phyloP scores from a whole-genome alignment of 2,113 vertebrate genomes.

The Salminus brasiliensis region DNA sequence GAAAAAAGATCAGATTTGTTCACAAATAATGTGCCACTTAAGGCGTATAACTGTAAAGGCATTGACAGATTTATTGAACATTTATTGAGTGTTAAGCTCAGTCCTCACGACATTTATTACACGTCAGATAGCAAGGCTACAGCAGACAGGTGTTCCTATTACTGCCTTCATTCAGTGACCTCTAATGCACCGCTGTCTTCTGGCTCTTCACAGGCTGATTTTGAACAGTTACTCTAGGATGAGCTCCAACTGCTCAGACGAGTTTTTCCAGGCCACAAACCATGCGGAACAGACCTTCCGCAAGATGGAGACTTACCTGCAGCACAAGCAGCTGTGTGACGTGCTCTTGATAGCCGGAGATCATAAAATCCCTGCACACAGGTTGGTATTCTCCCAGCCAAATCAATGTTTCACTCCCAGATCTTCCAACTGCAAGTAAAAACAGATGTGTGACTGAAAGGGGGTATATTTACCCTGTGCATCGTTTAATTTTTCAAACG shows the following conservation, averaged over 20 bases:
- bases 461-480: neutral
- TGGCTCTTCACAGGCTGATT: conserved; percentile 73
- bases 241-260: conserved; percentile 82
- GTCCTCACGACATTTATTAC: neutral
- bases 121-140: conserved; percentile 13
- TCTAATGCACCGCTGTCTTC: conserved; percentile 11
- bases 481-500: neutral
- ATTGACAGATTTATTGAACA: neutral
- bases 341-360: conserved; percentile 91
- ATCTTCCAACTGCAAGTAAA: neutral
- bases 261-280: conserved; percentile 87
- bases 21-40: neutral
- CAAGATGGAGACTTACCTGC: conserved; percentile 95
- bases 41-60: conserved; percentile 6
- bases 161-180: neutral
- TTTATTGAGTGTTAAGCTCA: neutral
- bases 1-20: neutral
- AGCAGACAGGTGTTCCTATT: conserved; percentile 1
- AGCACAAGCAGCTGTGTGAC: conserved; percentile 95
- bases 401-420: neutral
- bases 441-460: neutral
- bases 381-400: conserved; percentile 71
- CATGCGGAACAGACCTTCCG: conserved; percentile 92
- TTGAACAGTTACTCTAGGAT: conserved; percentile 79
- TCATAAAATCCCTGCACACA: conserved; percentile 94